Evolutionary conservation across 2,797 vertebrate genomes (phyloP).

Genomic region (Parambassis ranga): DNA sequence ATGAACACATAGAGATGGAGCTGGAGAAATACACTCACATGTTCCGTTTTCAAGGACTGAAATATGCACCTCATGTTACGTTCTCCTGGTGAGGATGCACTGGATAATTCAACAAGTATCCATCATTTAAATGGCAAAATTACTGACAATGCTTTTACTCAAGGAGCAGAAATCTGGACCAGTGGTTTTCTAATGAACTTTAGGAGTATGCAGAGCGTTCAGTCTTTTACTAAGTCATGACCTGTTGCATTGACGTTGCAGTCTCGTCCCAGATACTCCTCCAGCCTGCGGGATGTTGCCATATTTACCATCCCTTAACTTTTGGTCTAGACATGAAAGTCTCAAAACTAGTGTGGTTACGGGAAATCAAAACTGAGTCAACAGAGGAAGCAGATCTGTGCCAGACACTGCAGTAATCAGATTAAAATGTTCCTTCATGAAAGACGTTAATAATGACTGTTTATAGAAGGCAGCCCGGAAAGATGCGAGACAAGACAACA

Average conservation of each 20-base stretch:
- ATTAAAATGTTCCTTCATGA: slow-evolving; percentile 40
- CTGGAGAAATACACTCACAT: too few relatives aligned
- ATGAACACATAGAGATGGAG: too few relatives aligned
- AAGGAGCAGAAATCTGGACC: too few relatives aligned
- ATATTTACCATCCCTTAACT: slow-evolving; percentile 39
- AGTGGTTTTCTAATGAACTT: too few relatives aligned
- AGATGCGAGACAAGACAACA: slow-evolving; percentile 41
- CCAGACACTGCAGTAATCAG: slow-evolving; percentile 40
- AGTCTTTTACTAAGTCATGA: slow-evolving; percentile 50
- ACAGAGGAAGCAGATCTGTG: slow-evolving; percentile 34
- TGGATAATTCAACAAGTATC: background rate
- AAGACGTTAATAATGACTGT: slow-evolving; percentile 46
- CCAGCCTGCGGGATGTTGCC: slow-evolving; percentile 35
- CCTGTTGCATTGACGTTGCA: slow-evolving; percentile 26
- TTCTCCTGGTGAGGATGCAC: too few relatives aligned
- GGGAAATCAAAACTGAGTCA: slow-evolving; percentile 53
- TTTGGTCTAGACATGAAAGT: slow-evolving; percentile 50
- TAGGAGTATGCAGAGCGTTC: too few relatives aligned
- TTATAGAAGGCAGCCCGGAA: slow-evolving; percentile 42
- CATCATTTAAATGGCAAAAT: background rate
- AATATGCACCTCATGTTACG: too few relatives aligned
- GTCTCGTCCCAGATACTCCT: slow-evolving; percentile 31
- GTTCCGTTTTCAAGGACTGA: too few relatives aligned
- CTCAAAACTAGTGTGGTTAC: slow-evolving; percentile 43
- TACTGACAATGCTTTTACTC: too few relatives aligned